Base-by-base conservation (phyloP, 2,113 vertebrate genomes). In the Tachysurus vachellii region DNA sequence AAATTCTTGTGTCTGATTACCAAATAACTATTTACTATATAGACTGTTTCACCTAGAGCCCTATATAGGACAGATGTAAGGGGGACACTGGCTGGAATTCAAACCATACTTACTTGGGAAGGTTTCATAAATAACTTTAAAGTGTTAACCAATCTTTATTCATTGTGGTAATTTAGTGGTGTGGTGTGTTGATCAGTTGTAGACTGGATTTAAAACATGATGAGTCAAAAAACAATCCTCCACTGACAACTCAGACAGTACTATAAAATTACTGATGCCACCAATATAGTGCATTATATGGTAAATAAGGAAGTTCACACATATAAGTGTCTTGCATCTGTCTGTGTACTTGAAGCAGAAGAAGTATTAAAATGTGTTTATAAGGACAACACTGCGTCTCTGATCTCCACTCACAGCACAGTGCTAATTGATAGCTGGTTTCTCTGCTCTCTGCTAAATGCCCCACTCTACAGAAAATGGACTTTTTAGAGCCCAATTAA, bases 401-500 rank as follows among this genome's bases (percentile, higher is more conserved):
- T 62, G 44, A 26, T 47, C 42, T 68, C 7, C 17, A 82, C 84
- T 93, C 91, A 90, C 94, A 90, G 83, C 79, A 87, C 47, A 84
- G 90, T 93, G 93, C 88, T 91, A 93, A 93, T 94, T 88, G 89
- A 42, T 79, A 57, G 21, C 84, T 68, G 89, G 82, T 86, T 89
- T 86, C 80, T 94, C 50, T 75, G 85, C 70, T 88, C 66, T 50
- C 84, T 90, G 94, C 82, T 89, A 94, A 94, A 95, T 93, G 71
- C 90, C 87, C 90, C 88, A 47, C 76, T 75, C 57, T 84, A 62
- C 85, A 88, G 90, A 90, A 92, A 93, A 92, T 90, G 88, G 90
- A 77, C 23, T 36, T 56, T 87, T 91, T 53, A 62, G 62, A 64
- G 26, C 12, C 7, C 19, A 66, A 23, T 50, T 21, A 44, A 70